phyloP scores from a whole-genome alignment of 2,797 vertebrate species.

The Lophura swinhoii region DNA sequence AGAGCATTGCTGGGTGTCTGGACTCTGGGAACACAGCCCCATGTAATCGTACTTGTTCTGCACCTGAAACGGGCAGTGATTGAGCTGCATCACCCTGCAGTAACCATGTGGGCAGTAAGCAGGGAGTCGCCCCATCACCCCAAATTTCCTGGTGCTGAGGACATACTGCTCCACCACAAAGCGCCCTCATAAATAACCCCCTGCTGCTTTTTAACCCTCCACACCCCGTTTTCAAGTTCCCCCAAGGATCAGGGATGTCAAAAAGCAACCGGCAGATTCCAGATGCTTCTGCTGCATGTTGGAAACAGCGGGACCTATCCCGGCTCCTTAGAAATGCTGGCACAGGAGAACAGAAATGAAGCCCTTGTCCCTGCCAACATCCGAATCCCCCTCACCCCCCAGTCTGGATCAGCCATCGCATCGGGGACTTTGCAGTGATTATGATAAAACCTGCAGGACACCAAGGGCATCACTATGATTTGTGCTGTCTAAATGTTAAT shows the following conservation, averaged over 20 bases:
- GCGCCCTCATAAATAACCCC: neutral
- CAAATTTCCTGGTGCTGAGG: neutral
- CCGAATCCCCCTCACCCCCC: neutral
- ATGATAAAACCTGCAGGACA: slow-evolving; percentile 56
- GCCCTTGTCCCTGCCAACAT: neutral
- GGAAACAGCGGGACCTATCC: neutral
- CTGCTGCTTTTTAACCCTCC: neutral
- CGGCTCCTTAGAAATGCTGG: neutral
- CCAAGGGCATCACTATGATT: slow-evolving; percentile 67
- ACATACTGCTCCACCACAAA: neutral
- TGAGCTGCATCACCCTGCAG: neutral
- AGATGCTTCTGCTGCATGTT: neutral
- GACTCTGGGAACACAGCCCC: neutral
- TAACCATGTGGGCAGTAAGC: neutral
- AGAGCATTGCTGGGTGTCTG: neutral
- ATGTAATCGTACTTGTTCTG: neutral
- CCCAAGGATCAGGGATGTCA: neutral
- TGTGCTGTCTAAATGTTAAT: slow-evolving; percentile 76
- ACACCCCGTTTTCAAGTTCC: neutral
- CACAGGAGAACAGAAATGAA: neutral
- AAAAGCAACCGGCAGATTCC: neutral
- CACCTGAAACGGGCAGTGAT: neutral
- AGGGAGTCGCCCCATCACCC: neutral
- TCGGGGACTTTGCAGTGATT: slow-evolving; percentile 17
- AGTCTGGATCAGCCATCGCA: neutral